Base-by-base conservation (phyloP, 1,140 invertebrate genomes). In the Caenorhabditis remanei region DNA sequence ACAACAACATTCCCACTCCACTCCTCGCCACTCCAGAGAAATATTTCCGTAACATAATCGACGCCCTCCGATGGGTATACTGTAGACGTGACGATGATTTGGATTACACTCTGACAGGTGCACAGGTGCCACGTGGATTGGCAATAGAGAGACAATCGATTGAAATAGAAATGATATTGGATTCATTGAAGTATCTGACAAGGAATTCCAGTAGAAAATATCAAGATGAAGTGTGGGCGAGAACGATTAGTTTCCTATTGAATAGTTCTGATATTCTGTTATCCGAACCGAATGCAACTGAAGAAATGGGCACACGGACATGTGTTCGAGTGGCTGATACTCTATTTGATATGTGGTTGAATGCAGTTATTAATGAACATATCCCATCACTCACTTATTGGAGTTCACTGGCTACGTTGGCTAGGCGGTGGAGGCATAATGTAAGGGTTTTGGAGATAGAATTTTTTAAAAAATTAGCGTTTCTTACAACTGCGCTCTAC, bases 371-470 rank as follows among this genome's bases (percentile, higher is more conserved):
- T 14, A 85, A 89, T 43, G 91, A 90, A 50, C 53, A 84, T 32
- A 90, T 92, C 43, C 91, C 91, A 32, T 91, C 91, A 13, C 87
- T 88, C 6, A 83, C 91, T 16, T 92, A 92, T 87, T 92, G 91
- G 91, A 90, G 87, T 56, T 92, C 91, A 32, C 82, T 92, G 46
- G 55, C 89, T n/a, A 79, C 58, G 14, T 83, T 91, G 19, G 87
- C 87, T 14, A 41, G 71, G 32, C 83, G 87, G 84, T 92, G 91
- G 89, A 89, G 89, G 83, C 87, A 90, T 88, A 89, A 92, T 85
- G 91, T 91, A 75, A 53, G 85, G 14, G 5, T 21, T 79, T 79
- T 79, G 3, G 8, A 21, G 11, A 24, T 56, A 19, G n/a, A n/a
- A n/a, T n/a, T n/a, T n/a, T n/a, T n/a, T n/a, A n/a, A n/a, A n/a